Evolutionary conservation across 1,140 invertebrate species (phyloP).

Genomic region (Drosophila suzukii): DNA sequence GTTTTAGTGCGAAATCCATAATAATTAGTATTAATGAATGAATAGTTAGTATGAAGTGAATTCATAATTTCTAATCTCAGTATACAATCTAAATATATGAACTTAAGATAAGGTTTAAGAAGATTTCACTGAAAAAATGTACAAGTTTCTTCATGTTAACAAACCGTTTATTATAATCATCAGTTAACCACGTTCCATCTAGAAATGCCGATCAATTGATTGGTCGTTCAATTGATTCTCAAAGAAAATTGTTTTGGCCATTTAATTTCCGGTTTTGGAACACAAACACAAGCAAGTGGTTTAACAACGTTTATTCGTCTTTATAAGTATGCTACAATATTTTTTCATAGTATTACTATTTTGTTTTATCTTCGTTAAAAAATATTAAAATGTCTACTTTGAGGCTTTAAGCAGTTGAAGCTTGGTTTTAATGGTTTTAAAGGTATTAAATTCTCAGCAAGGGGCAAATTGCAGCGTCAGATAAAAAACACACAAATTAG

Average conservation of each 20-base stretch:
- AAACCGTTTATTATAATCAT: not conserved
- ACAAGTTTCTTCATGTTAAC: too few relatives aligned
- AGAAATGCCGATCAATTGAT: constrained; percentile 23
- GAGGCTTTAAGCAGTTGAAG: not conserved
- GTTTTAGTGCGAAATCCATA: not conserved
- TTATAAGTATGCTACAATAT: not conserved
- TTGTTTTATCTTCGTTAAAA: not conserved
- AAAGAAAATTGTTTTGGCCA: constrained; percentile 8
- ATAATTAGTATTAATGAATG: not conserved
- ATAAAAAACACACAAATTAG: too few relatives aligned
- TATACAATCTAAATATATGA: not conserved
- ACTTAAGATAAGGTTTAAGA: too few relatives aligned
- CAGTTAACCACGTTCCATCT: constrained; percentile 4
- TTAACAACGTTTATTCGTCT: not conserved
- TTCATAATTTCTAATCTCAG: not conserved
- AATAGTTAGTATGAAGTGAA: not conserved
- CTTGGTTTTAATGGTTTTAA: too few relatives aligned
- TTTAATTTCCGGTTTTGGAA: constrained; percentile 19
- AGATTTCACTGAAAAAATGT: too few relatives aligned
- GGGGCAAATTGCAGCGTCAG: too few relatives aligned
- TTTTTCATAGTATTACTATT: not conserved
- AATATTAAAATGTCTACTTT: constrained; percentile 5
- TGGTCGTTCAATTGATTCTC: not conserved
- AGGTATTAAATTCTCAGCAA: too few relatives aligned
- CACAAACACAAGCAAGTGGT: not conserved